Conservation (phyloP, 2,113 vertebrate species). For the Gallinago paraguaiae region DNA sequence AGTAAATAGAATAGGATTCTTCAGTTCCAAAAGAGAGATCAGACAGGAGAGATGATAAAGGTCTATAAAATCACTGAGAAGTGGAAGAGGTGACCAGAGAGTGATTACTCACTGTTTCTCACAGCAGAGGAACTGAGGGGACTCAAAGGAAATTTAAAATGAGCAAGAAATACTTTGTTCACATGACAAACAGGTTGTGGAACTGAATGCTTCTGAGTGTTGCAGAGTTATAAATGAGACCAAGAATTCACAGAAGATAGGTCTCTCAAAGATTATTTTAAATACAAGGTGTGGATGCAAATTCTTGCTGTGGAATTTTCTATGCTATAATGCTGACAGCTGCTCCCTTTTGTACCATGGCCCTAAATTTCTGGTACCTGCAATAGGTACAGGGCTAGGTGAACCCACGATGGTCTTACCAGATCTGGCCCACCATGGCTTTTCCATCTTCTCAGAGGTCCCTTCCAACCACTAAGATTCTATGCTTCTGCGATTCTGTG, state of each 20-base stretch:
- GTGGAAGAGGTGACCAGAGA: background rate
- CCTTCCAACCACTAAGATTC: too few relatives aligned
- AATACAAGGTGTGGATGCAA: accelerated
- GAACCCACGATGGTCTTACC: background rate
- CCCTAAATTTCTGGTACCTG: background rate
- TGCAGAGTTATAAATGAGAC: background rate
- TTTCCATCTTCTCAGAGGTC: too few relatives aligned
- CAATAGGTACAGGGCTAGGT: background rate
- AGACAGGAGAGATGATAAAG: background rate
- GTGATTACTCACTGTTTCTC: background rate
- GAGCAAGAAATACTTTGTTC: background rate
- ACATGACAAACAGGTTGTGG: background rate
- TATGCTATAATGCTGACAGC: background rate
- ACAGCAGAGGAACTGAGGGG: background rate
- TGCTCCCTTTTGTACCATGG: background rate
- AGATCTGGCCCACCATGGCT: background rate
- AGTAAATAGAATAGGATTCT: background rate
- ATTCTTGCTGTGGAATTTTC: background rate
- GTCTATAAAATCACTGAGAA: background rate
- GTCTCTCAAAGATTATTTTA: background rate
- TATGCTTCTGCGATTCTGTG: too few relatives aligned
- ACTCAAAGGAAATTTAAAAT: background rate
- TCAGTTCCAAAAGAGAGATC: background rate
- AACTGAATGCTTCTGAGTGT: background rate
- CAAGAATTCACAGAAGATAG: background rate